Conservation (phyloP, 2,888 invertebrate genomes). For the Nymphalis c-album region DNA sequence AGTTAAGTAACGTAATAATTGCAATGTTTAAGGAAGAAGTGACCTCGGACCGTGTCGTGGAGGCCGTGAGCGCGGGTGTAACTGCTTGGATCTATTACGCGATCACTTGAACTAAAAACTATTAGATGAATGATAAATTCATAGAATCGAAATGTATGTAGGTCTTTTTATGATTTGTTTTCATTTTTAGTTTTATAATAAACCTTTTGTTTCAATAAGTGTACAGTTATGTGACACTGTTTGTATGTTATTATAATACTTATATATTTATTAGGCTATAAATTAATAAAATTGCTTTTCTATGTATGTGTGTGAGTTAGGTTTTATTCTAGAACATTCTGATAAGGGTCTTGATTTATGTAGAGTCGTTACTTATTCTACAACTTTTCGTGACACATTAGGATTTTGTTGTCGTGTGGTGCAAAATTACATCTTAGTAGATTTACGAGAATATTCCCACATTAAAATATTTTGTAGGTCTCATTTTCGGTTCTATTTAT, state of each 20-base stretch:
- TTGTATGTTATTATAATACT: too few relatives aligned
- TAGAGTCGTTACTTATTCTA: slow-evolving; percentile 17
- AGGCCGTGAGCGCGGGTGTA: slow-evolving; percentile 51
- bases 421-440: background rate
- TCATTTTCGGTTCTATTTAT: too few relatives aligned
- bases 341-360: slow-evolving; percentile 15
- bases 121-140: background rate
- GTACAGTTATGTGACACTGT: too few relatives aligned
- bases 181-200: too few relatives aligned
- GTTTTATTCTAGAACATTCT: slow-evolving; percentile 4
- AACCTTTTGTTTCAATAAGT: too few relatives aligned
- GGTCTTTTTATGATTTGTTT: background rate
- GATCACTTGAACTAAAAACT: slow-evolving; percentile 18
- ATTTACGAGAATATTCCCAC: background rate
- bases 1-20: slow-evolving; percentile 15
- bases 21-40: slow-evolving; percentile 57
- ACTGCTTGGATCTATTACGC: slow-evolving; percentile 52
- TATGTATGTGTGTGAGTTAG: background rate
- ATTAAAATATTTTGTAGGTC: too few relatives aligned
- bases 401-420: slow-evolving; percentile 7
- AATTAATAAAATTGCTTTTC: background rate
- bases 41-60: slow-evolving; percentile 58
- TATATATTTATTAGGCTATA: background rate
- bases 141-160: background rate
- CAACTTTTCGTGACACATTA: slow-evolving; percentile 21